Conservation (phyloP, 2,113 vertebrate species). For the Boleophthalmus pectinirostris region DNA sequence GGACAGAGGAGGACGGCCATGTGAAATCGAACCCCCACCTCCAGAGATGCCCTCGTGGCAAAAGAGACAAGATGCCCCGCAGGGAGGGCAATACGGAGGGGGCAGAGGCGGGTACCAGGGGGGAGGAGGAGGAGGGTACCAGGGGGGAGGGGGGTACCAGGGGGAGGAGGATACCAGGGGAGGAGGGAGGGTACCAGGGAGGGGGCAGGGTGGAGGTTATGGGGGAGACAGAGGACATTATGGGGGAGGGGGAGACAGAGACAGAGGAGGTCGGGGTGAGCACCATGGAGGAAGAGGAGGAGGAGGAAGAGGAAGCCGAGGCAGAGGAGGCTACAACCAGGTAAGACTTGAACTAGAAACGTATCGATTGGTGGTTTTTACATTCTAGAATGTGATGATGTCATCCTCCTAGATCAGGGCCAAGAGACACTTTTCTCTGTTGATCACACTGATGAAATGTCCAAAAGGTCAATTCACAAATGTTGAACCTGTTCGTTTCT, state of each 20-base stretch:
- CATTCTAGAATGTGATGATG: too few relatives aligned
- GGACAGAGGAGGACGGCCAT: slow-evolving; percentile 94
- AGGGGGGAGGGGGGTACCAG: slow-evolving; percentile 80
- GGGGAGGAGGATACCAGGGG: slow-evolving; percentile 73
- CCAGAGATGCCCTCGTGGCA: slow-evolving; percentile 99
- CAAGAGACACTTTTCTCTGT: too few relatives aligned
- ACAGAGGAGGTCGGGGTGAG: slow-evolving; percentile 71
- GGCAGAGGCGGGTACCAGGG: slow-evolving; percentile 86
- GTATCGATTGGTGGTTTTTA: too few relatives aligned
- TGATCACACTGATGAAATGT: too few relatives aligned
- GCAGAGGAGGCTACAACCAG: slow-evolving; percentile 59
- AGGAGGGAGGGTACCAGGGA: slow-evolving; percentile 56
- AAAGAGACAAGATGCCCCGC: slow-evolving; percentile 91
- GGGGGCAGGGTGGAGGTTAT: slow-evolving; percentile 62
- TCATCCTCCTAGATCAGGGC: too few relatives aligned
- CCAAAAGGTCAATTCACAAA: too few relatives aligned
- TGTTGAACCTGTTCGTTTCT: too few relatives aligned
- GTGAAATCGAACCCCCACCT: slow-evolving; percentile 95
- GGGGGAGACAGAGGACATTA: slow-evolving; percentile 51
- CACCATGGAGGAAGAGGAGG: slow-evolving; percentile 69
- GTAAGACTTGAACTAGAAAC: slow-evolving; percentile 13
- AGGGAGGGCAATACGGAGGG: slow-evolving; percentile 80
- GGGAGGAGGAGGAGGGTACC: slow-evolving; percentile 82
- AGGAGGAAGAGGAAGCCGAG: slow-evolving; percentile 10
- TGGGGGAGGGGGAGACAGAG: slow-evolving; percentile 17